Percentiles rank a stretch among this genome's conserved stretches.
Evolutionary conservation across 2,888 invertebrate genomes (phyloP).

Genomic region (Stenoptilia bipunctidactyla): DNA sequence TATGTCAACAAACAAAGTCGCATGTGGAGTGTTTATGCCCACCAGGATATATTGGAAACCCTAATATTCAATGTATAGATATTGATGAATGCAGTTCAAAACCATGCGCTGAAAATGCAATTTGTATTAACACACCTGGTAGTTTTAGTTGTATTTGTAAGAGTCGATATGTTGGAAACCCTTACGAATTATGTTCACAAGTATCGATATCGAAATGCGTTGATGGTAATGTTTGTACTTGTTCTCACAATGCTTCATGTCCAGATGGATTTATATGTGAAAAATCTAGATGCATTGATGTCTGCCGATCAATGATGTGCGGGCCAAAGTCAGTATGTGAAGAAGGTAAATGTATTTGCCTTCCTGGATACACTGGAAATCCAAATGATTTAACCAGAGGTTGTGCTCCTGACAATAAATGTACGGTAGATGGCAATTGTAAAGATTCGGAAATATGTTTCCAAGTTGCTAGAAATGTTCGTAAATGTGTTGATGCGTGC

Average conservation of each 20-base stretch:
- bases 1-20: slow-evolving; percentile 81
- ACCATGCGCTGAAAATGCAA: slow-evolving; percentile 87
- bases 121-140: slow-evolving; percentile 91
- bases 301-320: slow-evolving; percentile 81
- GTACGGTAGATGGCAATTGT: slow-evolving; percentile 86
- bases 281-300: slow-evolving; percentile 79
- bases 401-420: slow-evolving; percentile 81
- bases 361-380: slow-evolving; percentile 82
- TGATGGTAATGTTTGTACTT: slow-evolving; percentile 78
- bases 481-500: slow-evolving; percentile 90
- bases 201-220: slow-evolving; percentile 78
- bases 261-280: slow-evolving; percentile 83
- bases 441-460: slow-evolving; percentile 89
- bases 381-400: slow-evolving; percentile 78
- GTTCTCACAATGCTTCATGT: slow-evolving; percentile 78
- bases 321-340: slow-evolving; percentile 87
- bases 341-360: slow-evolving; percentile 83
- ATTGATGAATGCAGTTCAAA: slow-evolving; percentile 85
- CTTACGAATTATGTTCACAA: slow-evolving; percentile 84
- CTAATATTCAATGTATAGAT: slow-evolving; percentile 87
- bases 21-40: slow-evolving; percentile 87
- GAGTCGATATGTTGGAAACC: slow-evolving; percentile 87
- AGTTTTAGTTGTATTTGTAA: slow-evolving; percentile 92
- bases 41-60: slow-evolving; percentile 87
- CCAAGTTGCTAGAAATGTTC: slow-evolving; percentile 80